Evolutionary conservation across 2,797 vertebrate species (phyloP), one percentile per base, ranked within the genome.

Genomic region (Phrynocephalus vlangalii): DNA sequence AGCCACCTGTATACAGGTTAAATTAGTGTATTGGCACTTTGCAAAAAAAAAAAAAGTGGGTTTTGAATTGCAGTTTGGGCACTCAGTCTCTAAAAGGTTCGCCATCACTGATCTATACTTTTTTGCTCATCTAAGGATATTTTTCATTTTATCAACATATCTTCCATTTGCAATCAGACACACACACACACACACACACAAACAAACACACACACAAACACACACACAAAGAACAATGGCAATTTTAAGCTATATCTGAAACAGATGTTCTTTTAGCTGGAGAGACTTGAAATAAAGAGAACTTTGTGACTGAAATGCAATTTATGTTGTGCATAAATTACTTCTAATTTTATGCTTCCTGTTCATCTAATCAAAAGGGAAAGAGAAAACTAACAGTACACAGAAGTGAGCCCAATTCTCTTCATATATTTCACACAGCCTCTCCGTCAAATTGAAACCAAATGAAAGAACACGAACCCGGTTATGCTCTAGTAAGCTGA

Each of bases 381-480:
- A 71, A 60, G 77, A 6, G 30, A 1, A 3, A 68, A 38, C n/a
- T 67, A 67, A 75, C 7, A 80, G 30, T 28, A 80, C 56, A 80
- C 72, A 24, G 28, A 33, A 79, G 66, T 8, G 30, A 28, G 28
- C 50, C 4, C 15, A 67, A 30, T 71, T 78, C 48, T 18, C 26
- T 24, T 83, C 60, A 83, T 1, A 81, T 11, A 50, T 72, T 91
- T 83, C 60, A 83, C 4, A 72, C n/a, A 68, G 3, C 30, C 28
- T 60, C 75, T 38, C 48, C n/a, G 38, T 9, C 52, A 79, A 82
- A 86, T 66, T 48, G 30, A 52, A 75, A 82, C 1, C 33, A 82
- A 16, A 85, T 44, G 50, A 92, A 87, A 81, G n/a, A 89, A 18
- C 18, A 67, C 18, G 22, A 52, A 81, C 16, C n/a, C 79, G 38